Evolutionary conservation across 2,113 vertebrate genomes (phyloP), one percentile per base, ranked within the genome.

Genomic region (Sinocyclocheilus anshuiensis): DNA sequence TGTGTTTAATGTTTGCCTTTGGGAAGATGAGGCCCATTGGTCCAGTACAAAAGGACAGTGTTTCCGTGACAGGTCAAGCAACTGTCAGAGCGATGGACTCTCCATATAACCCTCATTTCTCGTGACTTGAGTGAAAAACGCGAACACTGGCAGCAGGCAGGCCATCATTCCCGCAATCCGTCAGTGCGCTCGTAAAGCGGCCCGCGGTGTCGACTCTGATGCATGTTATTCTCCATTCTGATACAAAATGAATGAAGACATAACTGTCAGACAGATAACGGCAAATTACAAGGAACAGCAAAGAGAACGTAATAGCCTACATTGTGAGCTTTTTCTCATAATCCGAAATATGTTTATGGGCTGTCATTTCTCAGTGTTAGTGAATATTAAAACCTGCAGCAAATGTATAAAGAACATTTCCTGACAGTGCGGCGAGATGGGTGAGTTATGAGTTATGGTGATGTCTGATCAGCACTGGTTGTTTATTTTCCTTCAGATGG

Each of bases 311-410:
- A 85, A 88, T 74, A 74, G 71, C 71, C 36, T 75, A 84, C 84
- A 90, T 87, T 26, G 84, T 84, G 81, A 85, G 76, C 87, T 90
- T 90, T 80, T 88, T 86, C 90, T 90, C 88, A 85, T 87, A 89
- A 90, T 85, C 81, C 85, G 81, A 88, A 91, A 90, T 89, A 80
- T 89, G 80, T 89, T 92, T 85, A 90, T 89, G 76, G 85, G 67
- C 67, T 18, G 84, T 78, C 83, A 86, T 93, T 90, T 78, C 90
- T 93, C 88, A 89, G 72, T 0, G 67, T 92, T 90, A 89, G 83
- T 6, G 67, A 90, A 90, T 87, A 86, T 92, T 84, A 88, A 86
- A 90, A 90, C 87, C 79, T 83, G 18, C 24, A 86, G 48, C 29
- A 88, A 77, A 88, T 57, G 53, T 26, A 22, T 36, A 91, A 87